Percentiles rank a stretch among this genome's conserved stretches.
Evolutionary conservation across 2,113 vertebrate species (phyloP).

Genomic region (Atherinomorus stipes): DNA sequence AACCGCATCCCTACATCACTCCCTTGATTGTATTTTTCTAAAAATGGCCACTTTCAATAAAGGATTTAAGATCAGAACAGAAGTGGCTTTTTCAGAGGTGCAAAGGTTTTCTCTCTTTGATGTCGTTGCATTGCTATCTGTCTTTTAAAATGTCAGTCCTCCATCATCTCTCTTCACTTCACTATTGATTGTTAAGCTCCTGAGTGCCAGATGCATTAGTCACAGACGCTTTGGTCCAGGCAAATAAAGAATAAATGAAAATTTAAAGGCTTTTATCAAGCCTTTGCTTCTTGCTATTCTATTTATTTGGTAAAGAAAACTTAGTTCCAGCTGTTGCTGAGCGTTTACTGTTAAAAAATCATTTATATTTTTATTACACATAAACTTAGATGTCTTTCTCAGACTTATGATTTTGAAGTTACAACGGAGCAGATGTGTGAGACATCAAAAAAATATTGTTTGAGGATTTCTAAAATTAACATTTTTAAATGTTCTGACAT

Average conservation of each 20-base stretch:
- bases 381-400: not conserved
- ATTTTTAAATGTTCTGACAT: no score
- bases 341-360: no score
- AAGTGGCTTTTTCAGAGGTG: constrained; percentile 4
- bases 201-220: not conserved
- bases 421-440: no score
- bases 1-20: constrained; percentile 6
- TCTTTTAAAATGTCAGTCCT: not conserved
- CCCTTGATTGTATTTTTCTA: constrained; percentile 11
- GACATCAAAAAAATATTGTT: no score
- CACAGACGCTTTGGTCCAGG: constrained; percentile 2
- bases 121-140: not conserved
- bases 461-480: no score
- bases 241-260: not conserved
- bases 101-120: not conserved
- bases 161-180: not conserved
- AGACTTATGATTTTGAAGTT: no score
- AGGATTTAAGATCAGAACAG: not conserved
- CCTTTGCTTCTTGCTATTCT: no score
- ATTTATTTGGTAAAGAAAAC: no score
- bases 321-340: no score
- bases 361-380: no score
- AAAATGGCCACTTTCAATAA: not conserved
- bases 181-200: not conserved
- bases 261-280: not conserved